phyloP scores from a whole-genome alignment of 92 coral and sea anemone species.

The Isaurus tuberculatus region DNA sequence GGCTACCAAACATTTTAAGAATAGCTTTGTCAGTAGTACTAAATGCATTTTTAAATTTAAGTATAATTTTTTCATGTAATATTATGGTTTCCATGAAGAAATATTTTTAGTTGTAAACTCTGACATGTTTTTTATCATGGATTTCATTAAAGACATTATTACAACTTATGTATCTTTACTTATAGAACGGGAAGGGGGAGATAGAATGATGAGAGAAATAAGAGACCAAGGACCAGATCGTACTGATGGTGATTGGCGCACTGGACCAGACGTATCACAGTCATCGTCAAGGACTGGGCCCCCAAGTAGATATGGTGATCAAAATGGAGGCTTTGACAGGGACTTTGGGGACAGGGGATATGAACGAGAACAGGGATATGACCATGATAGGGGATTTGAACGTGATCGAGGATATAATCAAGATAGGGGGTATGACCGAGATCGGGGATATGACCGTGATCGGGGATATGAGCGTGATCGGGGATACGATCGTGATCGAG shows the following conservation, averaged over 20 bases:
- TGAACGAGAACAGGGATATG: slow-evolving; percentile 28
- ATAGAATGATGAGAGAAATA: slow-evolving; percentile 58
- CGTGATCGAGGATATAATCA: slow-evolving; percentile 36
- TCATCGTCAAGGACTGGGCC: slow-evolving; percentile 59
- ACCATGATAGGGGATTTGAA: slow-evolving; percentile 34
- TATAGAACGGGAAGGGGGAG: slow-evolving; percentile 69
- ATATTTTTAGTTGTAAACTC: too few relatives aligned
- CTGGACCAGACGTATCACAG: slow-evolving; percentile 63
- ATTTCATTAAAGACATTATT: too few relatives aligned
- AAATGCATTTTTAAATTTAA: too few relatives aligned
- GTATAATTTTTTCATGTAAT: too few relatives aligned
- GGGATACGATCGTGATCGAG: slow-evolving; percentile 13
- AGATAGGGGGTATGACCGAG: slow-evolving; percentile 26
- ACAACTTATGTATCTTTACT: not conserved
- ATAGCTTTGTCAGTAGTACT: too few relatives aligned
- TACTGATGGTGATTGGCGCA: slow-evolving; percentile 88
- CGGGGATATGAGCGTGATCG: slow-evolving; percentile 38
- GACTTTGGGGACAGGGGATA: slow-evolving; percentile 62
- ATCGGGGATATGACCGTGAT: slow-evolving; percentile 45
- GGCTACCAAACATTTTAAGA: too few relatives aligned
- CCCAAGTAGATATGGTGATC: slow-evolving; percentile 52
- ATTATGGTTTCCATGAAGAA: too few relatives aligned
- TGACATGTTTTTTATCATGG: too few relatives aligned
- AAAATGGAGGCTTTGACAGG: slow-evolving; percentile 55
- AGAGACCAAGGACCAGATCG: slow-evolving; percentile 75